Conservation (phyloP, 1,140 invertebrate species). For the Psilanteris sp. region DNA sequence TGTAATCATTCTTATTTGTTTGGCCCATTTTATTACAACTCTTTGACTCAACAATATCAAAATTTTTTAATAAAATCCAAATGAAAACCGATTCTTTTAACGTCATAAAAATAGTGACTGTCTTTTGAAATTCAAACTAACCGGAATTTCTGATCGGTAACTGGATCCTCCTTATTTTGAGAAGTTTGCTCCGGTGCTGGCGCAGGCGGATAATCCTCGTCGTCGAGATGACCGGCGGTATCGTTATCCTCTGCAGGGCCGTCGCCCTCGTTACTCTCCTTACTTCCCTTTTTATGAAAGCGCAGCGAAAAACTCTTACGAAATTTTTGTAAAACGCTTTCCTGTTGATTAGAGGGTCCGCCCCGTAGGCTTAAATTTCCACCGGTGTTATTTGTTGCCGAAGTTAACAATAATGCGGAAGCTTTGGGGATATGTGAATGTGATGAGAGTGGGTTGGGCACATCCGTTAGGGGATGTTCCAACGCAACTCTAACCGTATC, state of each 20-base stretch:
- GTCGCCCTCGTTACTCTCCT: constrained; percentile 77
- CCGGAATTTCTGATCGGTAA: constrained; percentile 77
- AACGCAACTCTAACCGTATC: constrained; percentile 58
- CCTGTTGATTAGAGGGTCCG: constrained; percentile 67
- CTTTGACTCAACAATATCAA: no score
- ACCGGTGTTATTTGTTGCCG: constrained; percentile 52
- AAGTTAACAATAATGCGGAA: constrained; percentile 48
- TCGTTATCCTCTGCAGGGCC: constrained; percentile 75
- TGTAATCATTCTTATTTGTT: no score
- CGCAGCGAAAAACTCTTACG: constrained; percentile 85
- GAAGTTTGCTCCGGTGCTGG: constrained; percentile 68
- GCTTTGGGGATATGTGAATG: constrained; percentile 72
- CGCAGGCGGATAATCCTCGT: constrained; percentile 72
- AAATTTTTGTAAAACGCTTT: constrained; percentile 85
- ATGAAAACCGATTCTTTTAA: no score
- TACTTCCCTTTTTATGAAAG: constrained; percentile 81
- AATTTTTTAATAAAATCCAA: no score
- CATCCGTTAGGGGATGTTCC: constrained; percentile 72
- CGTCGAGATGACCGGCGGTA: constrained; percentile 65
- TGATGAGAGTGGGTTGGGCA: constrained; percentile 69
- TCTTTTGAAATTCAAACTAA: no score
- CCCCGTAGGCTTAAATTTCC: constrained; percentile 63
- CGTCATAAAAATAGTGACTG: no score
- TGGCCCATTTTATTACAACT: no score
- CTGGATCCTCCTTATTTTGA: constrained; percentile 74